A percentile compares a stretch with the other conserved stretches of the same genome.
Conservation (phyloP, 2,797 vertebrate species). For the Nothura maculosa region DNA sequence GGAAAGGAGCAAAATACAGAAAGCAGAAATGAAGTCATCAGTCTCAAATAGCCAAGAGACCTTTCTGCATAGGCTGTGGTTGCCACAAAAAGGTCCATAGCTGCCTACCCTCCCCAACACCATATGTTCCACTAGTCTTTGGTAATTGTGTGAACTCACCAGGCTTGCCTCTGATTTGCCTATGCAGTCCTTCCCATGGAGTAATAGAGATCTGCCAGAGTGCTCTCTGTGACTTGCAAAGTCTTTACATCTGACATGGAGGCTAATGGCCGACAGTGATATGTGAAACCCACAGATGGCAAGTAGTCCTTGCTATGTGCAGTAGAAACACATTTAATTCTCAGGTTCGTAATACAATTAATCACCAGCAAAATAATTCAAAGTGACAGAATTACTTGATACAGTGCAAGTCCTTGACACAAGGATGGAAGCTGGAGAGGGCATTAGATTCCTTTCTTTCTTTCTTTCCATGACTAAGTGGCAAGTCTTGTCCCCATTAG, state of each 20-base stretch:
- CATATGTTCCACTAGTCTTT: neutral
- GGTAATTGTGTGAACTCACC: neutral
- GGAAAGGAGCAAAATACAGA: constrained; percentile 11
- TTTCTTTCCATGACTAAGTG: neutral
- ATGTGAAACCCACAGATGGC: fast-evolving
- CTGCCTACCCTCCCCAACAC: neutral
- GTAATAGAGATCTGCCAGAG: neutral
- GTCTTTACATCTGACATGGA: neutral
- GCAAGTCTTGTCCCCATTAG: neutral
- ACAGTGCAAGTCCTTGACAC: too few species aligned
- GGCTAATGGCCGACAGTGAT: fast-evolving
- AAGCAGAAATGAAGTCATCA: constrained; percentile 30
- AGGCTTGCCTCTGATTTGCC: neutral
- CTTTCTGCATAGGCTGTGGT: neutral
- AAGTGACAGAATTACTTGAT: neutral
- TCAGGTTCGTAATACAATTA: neutral
- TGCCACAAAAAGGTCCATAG: neutral
- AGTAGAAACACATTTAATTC: neutral
- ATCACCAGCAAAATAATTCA: neutral
- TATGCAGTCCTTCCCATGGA: neutral
- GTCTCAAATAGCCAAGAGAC: neutral
- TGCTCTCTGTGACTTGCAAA: neutral
- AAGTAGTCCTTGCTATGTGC: neutral
- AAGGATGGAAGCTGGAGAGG: neutral
- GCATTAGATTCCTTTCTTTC: neutral